Evolutionary conservation across 2,113 vertebrate genomes (phyloP), one percentile per base, ranked within the genome.

Genomic region (Eonycteris spelaea): DNA sequence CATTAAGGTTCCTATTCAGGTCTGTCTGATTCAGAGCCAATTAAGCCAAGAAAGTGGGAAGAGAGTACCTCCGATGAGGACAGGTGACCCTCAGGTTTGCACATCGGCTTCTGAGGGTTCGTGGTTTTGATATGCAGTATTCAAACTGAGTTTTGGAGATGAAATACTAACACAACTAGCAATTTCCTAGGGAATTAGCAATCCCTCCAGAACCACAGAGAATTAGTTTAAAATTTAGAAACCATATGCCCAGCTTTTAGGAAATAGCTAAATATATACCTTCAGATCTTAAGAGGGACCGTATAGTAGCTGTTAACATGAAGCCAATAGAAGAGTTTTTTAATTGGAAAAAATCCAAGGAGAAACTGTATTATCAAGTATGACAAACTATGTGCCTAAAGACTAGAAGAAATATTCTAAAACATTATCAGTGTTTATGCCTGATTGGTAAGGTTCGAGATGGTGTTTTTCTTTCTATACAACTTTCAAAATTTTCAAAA

Each of bases 11-110:
- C 18, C 1, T 48, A 4, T 19, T 43, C 10, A 22, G 19, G 57
- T 59, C 63, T 22, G 24, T 55, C 51, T 13, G 22, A 82, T 18
- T 77, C 61, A 68, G 92, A 95, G 45, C 35, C 73, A 67, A 13
- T 7, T n/a, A 79, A 75, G 35, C 4, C 61, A 45, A 19, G n/a
- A 80, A 26, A 79, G 82, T 5, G 51, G 15, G 7, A 61, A 21
- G 65, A 11, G 59, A n/a, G 43, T 16, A 12, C 59, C 0, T 1
- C 1, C 9, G n/a, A 26, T 2, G 16, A 3, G 38, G 80, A 22
- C 28, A 40, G 3, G 1, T 33, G 11, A 22, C 35, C 65, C 26
- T 48, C 15, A 5, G 10, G 12, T 24, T 0, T 28, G n/a, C 7
- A 16, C 51, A 21, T 6, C 7, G 12, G 53, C 26, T 71, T 70